phyloP scores from a whole-genome alignment of 2,888 invertebrate species.

The Asteroscopus sphinx region DNA sequence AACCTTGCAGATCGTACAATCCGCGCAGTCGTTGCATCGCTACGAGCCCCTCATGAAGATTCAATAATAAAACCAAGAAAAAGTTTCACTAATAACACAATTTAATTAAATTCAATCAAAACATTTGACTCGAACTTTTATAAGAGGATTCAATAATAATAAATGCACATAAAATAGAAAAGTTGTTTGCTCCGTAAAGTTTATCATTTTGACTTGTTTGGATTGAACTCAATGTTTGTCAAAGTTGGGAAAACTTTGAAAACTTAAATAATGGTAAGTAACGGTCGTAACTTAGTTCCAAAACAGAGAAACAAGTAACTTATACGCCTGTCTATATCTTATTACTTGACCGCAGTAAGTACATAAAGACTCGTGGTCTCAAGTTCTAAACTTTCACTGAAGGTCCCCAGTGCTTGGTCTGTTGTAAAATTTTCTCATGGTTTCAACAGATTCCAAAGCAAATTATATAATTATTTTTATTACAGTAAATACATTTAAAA shows the following conservation, averaged over 20 bases:
- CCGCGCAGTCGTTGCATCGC: too few species aligned
- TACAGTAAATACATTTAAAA: too few species aligned
- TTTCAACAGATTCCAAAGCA: too few species aligned
- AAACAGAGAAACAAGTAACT: conserved; percentile 20
- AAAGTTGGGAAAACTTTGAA: conserved; percentile 7
- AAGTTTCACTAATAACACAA: too few species aligned
- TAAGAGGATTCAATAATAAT: too few species aligned
- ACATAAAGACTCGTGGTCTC: conserved; percentile 7
- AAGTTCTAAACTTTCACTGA: conserved; percentile 24
- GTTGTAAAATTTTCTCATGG: conserved; percentile 7
- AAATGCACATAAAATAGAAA: too few species aligned
- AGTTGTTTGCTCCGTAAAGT: conserved; percentile 25
- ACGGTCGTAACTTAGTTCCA: conserved; percentile 20
- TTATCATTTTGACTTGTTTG: conserved; percentile 31
- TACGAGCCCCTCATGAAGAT: too few species aligned
- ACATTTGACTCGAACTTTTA: too few species aligned
- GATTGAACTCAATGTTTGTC: not conserved
- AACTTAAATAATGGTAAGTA: conserved; percentile 32
- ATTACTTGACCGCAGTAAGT: conserved; percentile 30
- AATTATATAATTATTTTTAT: too few species aligned
- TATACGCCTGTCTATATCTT: conserved; percentile 19
- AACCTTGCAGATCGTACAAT: too few species aligned
- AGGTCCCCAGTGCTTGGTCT: not conserved
- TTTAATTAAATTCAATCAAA: too few species aligned
- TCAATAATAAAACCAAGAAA: too few species aligned